phyloP scores from a whole-genome alignment of 2,888 invertebrate genomes.

The Zele albiditarsus region DNA sequence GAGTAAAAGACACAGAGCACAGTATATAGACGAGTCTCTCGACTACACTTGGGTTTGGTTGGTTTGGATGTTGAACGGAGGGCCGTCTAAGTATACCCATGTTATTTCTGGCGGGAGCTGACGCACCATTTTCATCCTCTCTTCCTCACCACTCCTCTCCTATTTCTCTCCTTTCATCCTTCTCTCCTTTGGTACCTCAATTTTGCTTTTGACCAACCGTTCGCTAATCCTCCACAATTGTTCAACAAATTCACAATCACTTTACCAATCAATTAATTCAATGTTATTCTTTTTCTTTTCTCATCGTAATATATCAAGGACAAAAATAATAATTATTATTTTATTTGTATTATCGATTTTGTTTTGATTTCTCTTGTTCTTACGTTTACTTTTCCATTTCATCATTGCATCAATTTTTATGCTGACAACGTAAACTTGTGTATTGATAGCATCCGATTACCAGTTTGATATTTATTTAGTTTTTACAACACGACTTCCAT shows the following conservation, averaged over 20 bases:
- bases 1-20: conserved; percentile 23
- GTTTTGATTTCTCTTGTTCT: background rate
- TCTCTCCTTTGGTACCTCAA: conserved; percentile 29
- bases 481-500: background rate
- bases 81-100: conserved; percentile 71
- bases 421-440: background rate
- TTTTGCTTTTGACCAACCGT: conserved; percentile 43
- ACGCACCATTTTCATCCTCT: conserved; percentile 63
- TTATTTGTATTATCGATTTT: background rate
- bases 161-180: conserved; percentile 19
- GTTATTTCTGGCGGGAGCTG: conserved; percentile 73
- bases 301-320: background rate
- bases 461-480: background rate
- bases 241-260: background rate
- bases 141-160: conserved; percentile 32
- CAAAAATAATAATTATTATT: too few species aligned
- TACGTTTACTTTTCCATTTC: background rate
- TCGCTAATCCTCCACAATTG: conserved; percentile 43
- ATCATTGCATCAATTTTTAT: background rate
- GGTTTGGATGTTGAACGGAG: conserved; percentile 62
- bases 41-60: conserved; percentile 56
- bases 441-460: background rate
- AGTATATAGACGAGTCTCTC: background rate
- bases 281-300: background rate
- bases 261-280: background rate